Conservation (phyloP, 1,140 invertebrate species). For the Harlomillsia oculata region DNA sequence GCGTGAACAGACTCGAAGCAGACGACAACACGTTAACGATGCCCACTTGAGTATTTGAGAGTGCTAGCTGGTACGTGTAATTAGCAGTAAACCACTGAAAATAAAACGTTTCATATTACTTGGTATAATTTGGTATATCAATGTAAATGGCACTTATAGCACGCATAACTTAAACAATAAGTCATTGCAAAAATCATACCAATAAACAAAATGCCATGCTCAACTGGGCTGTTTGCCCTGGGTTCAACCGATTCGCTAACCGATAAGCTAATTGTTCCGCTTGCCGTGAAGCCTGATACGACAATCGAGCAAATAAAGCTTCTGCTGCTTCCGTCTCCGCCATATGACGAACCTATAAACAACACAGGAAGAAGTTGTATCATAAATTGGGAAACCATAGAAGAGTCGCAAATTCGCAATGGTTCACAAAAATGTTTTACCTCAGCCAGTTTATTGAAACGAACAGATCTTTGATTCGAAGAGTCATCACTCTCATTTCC, state of each 20-base stretch:
- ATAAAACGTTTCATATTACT: slow-evolving; percentile 36
- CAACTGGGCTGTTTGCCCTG: slow-evolving; percentile 61
- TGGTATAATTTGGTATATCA: no score
- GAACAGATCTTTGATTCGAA: slow-evolving; percentile 55
- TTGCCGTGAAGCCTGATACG: slow-evolving; percentile 67
- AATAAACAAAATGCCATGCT: slow-evolving; percentile 66
- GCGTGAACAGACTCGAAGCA: slow-evolving; percentile 70
- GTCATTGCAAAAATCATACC: slow-evolving; percentile 46
- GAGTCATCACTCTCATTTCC: slow-evolving; percentile 76
- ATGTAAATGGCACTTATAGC: no score
- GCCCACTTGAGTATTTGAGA: slow-evolving; percentile 61
- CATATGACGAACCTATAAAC: slow-evolving; percentile 57
- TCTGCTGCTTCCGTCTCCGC: slow-evolving; percentile 72
- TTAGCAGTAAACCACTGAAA: slow-evolving; percentile 73
- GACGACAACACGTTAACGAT: slow-evolving; percentile 72
- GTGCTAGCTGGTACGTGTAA: slow-evolving; percentile 68
- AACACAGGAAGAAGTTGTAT: background rate
- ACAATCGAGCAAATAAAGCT: slow-evolving; percentile 67
- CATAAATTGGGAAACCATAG: background rate
- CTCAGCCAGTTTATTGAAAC: slow-evolving; percentile 77
- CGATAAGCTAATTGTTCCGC: slow-evolving; percentile 57
- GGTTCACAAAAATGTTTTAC: slow-evolving; percentile 42
- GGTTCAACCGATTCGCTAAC: slow-evolving; percentile 57
- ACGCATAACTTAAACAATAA: no score
- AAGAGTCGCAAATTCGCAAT: background rate